Evolutionary conservation across 2,888 invertebrate genomes (phyloP).

Genomic region (Pandemis cinnamomeana): DNA sequence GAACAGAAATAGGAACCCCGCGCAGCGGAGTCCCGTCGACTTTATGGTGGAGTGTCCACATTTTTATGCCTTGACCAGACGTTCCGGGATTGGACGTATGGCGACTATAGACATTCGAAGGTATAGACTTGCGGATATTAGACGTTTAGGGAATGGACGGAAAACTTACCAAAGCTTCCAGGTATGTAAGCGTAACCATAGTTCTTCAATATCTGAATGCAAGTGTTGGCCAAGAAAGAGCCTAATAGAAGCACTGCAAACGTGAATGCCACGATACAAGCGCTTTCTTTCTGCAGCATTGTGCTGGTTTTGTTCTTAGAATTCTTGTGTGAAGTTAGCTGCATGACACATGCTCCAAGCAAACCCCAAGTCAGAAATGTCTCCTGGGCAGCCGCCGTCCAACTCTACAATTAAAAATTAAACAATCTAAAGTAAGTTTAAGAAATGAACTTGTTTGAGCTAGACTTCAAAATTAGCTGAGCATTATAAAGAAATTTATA

Average conservation of each 20-base stretch:
- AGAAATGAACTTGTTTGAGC: too few relatives aligned
- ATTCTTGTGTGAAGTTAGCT: slow-evolving; percentile 90
- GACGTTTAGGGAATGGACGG: background rate
- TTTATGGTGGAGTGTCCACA: too few relatives aligned
- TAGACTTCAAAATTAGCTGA: too few relatives aligned
- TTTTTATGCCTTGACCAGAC: too few relatives aligned
- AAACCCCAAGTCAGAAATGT: slow-evolving; percentile 95
- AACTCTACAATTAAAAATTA: slow-evolving; percentile 84
- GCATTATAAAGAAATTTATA: too few relatives aligned
- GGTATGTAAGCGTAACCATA: slow-evolving; percentile 91
- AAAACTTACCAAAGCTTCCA: slow-evolving; percentile 91
- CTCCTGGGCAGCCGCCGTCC: slow-evolving; percentile 95
- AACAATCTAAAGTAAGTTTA: too few relatives aligned
- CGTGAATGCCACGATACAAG: slow-evolving; percentile 85
- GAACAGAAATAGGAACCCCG: too few relatives aligned
- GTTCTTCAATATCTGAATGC: slow-evolving; percentile 90
- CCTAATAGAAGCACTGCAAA: slow-evolving; percentile 89
- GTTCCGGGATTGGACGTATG: too few relatives aligned
- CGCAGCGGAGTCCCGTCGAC: too few relatives aligned
- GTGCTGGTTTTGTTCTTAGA: slow-evolving; percentile 84
- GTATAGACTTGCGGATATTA: background rate
- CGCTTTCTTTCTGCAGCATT: slow-evolving; percentile 79
- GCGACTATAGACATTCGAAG: too few relatives aligned
- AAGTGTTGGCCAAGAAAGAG: slow-evolving; percentile 92
- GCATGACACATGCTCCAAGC: slow-evolving; percentile 91